Conservation (phyloP, 2,888 invertebrate genomes). For the Campoplex capitator region DNA sequence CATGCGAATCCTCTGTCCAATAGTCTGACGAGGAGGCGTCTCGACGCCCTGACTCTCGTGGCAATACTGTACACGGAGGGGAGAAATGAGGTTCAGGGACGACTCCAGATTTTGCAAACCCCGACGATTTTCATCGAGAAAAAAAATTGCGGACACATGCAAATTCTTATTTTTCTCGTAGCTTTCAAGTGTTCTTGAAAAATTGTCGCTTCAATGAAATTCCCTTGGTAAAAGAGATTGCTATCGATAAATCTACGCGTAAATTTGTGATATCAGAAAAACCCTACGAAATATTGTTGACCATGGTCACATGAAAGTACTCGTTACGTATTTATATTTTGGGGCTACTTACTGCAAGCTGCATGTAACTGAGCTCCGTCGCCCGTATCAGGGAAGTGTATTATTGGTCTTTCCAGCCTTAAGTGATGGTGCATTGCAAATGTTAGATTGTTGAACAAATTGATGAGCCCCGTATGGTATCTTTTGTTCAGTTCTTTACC, state of each 20-base stretch:
- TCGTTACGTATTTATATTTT: constrained; percentile 4
- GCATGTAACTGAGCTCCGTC: constrained; percentile 3
- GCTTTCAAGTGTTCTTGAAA: not conserved
- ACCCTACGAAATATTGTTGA: not conserved
- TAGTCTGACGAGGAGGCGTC: constrained; percentile 76
- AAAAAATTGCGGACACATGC: not conserved
- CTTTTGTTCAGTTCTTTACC: not conserved
- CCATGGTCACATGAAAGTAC: constrained; percentile 6
- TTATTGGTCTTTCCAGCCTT: constrained; percentile 53
- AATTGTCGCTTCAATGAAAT: not conserved
- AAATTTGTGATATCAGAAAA: not conserved
- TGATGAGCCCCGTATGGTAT: too few relatives aligned
- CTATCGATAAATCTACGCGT: not conserved
- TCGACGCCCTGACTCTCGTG: constrained; percentile 76
- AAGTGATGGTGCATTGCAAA: not conserved
- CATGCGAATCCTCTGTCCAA: constrained; percentile 79
- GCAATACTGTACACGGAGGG: constrained; percentile 61
- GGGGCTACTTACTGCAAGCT: not conserved
- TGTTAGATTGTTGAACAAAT: too few relatives aligned
- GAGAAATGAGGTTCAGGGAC: constrained; percentile 77
- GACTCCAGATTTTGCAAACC: constrained; percentile 66
- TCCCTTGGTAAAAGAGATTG: not conserved
- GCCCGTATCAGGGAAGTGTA: constrained; percentile 16
- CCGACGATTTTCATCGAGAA: constrained; percentile 51
- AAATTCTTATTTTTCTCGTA: not conserved